These are phyloP conservation scores for Brevimyrus niger DNA, from an alignment of 2,113 vertebrate species.

Conservation along the genomic window DNA sequence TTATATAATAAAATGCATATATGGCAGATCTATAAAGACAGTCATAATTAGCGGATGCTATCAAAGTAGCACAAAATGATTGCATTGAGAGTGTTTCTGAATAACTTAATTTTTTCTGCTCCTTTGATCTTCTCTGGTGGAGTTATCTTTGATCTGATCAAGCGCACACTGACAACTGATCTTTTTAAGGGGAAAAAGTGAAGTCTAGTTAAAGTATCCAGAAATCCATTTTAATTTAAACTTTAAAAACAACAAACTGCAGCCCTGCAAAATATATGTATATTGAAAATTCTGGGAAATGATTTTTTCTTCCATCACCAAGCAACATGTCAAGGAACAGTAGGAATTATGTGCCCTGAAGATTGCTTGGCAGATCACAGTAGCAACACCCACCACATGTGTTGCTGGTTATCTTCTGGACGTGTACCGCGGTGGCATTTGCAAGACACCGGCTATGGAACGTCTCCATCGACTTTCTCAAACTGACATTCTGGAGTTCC, in stretches of 20 bases:
- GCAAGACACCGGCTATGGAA: not conserved
- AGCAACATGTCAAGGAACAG: not conserved
- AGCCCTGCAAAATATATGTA: not conserved
- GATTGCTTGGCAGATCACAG: not conserved
- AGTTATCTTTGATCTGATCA: slow-evolving; percentile 12
- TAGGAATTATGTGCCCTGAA: not conserved
- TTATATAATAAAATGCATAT: slow-evolving; percentile 11
- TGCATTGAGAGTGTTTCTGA: slow-evolving; percentile 14
- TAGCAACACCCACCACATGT: not conserved
- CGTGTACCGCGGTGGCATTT: not conserved
- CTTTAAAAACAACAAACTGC: not conserved
- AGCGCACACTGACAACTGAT: not conserved
- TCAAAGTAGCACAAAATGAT: slow-evolving; percentile 11
- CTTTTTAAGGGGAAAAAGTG: not conserved
- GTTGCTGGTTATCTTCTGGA: not conserved
- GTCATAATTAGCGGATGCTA: slow-evolving; percentile 20
- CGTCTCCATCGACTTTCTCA: not conserved
- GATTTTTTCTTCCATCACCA: not conserved
- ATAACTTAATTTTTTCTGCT: slow-evolving; percentile 17
- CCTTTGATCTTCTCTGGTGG: slow-evolving; percentile 12
- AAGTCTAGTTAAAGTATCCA: slow-evolving; percentile 23
- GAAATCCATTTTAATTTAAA: slow-evolving; percentile 5
- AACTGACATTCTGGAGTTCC: not conserved
- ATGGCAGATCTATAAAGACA: not conserved
- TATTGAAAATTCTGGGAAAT: not conserved